Conservation (phyloP, 2,113 vertebrate species). For the Hoplias malabaricus region DNA sequence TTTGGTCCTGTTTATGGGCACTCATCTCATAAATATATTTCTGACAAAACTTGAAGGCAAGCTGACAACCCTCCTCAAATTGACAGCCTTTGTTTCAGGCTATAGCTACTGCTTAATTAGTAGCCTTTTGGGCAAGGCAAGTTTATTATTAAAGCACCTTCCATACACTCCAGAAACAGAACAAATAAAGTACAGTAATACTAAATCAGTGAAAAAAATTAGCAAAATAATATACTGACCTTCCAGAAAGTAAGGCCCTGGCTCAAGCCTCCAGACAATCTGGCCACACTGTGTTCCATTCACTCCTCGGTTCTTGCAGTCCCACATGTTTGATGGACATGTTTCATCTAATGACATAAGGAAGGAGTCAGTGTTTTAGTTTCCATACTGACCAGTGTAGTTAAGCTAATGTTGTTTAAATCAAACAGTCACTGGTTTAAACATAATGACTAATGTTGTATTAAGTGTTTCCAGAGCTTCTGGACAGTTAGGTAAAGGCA, state of each 20-base stretch:
- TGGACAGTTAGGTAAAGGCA: too few relatives aligned
- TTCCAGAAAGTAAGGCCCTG: conserved; percentile 97
- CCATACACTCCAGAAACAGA: too few relatives aligned
- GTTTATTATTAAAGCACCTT: too few relatives aligned
- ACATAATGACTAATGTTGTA: neutral
- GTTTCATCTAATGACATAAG: conserved; percentile 85
- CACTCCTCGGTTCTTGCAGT: conserved; percentile 97
- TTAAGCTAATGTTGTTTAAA: neutral
- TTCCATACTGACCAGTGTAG: neutral
- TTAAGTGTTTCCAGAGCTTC: neutral
- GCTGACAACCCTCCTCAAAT: too few relatives aligned
- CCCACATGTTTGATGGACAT: conserved; percentile 97
- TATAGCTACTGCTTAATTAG: too few relatives aligned
- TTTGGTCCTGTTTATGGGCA: too few relatives aligned
- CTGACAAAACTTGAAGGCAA: too few relatives aligned
- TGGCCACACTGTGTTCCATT: conserved; percentile 97
- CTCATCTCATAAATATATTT: too few relatives aligned
- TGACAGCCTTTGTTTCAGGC: too few relatives aligned
- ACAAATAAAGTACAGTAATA: neutral
- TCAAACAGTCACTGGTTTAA: too few relatives aligned
- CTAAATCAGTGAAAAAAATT: neutral
- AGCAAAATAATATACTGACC: conserved; percentile 77
- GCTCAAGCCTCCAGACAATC: conserved; percentile 94
- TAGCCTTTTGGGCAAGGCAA: too few relatives aligned
- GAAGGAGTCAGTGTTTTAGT: neutral